Base-by-base conservation (phyloP, 2,888 invertebrate genomes). In the Xylophagus ater region DNA sequence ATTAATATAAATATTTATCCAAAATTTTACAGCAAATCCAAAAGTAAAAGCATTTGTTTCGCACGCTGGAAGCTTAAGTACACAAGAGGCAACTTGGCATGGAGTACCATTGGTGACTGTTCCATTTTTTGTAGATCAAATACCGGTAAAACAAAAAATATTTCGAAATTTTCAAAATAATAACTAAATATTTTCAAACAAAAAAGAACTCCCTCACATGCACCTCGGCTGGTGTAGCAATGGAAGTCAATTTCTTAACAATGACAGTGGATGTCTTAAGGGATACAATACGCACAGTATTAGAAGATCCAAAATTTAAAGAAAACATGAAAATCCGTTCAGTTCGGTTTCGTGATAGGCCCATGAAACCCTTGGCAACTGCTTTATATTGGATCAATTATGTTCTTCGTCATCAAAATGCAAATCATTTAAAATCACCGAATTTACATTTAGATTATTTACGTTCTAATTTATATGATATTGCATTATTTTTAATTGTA, bases 361-460 rank as follows among this genome's bases (percentile, higher is more conserved):
- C 67, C 0, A 53, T 69, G 47, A 55, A 65, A 2, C 71, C 76
- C 0, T 59, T 73, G 14, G 67, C 69, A 15, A 71, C 71, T 19
- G 65, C 77, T 7, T 59, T 72, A 1, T 70, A 71, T 56, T 77
- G 75, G 76, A 65, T 72, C 13, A 75, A 78, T 50, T 69, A 74
- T 49, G 69, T 73, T 1, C 66, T 70, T 1, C 57, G 65, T n/a
- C 68, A 72, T 18, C 56, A 59, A 9, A 71, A 72, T 1, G 71
- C 70, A 0, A 61, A 57, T 2, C 69, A 74, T 55, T 57, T 70
- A 5, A 39, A 37, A 20, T 56, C 70, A 3, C 59, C 63, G 10
- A 63, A 29, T 56, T 47, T 62, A 5, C 58, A 61, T 33, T 57
- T 69, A 59, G 65, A 66, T 1, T 53, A 58, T 33, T 65, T 66